These are phyloP conservation scores for Amitus sp. DNA, from an alignment of 2,888 invertebrate species.

Conservation along the genomic window DNA sequence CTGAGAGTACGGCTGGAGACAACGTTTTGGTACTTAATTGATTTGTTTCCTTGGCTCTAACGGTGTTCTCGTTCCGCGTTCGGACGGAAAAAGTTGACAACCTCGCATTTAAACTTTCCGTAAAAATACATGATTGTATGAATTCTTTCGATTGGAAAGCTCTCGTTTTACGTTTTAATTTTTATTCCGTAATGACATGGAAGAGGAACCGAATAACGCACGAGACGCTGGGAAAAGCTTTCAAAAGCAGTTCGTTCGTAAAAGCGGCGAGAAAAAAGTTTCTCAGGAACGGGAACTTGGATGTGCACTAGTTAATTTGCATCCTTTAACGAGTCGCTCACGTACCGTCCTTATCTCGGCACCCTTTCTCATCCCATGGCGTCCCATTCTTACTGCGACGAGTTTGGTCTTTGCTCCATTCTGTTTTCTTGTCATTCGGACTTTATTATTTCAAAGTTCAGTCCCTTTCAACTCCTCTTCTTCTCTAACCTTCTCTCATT, in stretches of 20 bases:
- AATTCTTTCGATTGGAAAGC: no score
- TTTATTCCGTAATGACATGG: not conserved
- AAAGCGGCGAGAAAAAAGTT: constrained; percentile 44
- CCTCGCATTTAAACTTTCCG: constrained; percentile 3
- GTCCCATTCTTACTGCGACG: constrained; percentile 9
- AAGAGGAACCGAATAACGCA: constrained; percentile 21
- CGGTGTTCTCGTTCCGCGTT: constrained; percentile 25
- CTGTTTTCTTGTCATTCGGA: constrained; percentile 31
- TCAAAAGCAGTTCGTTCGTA: constrained; percentile 44
- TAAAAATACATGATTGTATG: no score
- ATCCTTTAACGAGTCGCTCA: constrained; percentile 63
- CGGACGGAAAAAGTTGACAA: constrained; percentile 21
- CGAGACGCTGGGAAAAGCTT: constrained; percentile 42
- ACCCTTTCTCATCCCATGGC: constrained; percentile 37
- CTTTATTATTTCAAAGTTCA: constrained; percentile 22
- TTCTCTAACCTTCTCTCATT: no score
- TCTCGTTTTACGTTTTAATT: not conserved
- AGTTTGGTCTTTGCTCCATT: constrained; percentile 17
- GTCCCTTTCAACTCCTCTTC: constrained; percentile 11
- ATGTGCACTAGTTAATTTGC: constrained; percentile 57
- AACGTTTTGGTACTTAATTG: constrained; percentile 43
- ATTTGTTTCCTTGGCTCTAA: constrained; percentile 42
- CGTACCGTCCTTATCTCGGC: constrained; percentile 60
- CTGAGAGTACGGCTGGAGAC: constrained; percentile 26
- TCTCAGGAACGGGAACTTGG: constrained; percentile 43